Percentiles rank a stretch among this genome's conserved stretches.
These are phyloP conservation scores for Emydura subglobosa DNA, from an alignment of 2,113 vertebrate genomes.

Conservation along the genomic window DNA sequence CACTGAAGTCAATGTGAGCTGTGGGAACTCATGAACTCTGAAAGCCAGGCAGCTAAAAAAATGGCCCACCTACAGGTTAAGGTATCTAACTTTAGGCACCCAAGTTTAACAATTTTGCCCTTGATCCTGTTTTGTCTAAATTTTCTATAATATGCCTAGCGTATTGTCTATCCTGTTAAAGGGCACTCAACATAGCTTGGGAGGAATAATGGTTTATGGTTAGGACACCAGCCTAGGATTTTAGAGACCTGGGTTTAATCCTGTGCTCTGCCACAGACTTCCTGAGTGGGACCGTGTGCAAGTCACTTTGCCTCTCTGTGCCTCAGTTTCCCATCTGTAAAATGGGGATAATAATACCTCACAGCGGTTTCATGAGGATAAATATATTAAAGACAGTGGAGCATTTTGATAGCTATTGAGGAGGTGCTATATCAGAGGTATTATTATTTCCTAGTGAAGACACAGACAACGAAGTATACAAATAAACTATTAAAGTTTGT, in stretches of 20 bases:
- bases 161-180: slow-evolving; percentile 71
- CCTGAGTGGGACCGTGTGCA: too few relatives aligned
- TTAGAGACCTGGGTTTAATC: too few relatives aligned
- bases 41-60: slow-evolving; percentile 56
- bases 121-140: slow-evolving; percentile 75
- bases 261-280: too few relatives aligned
- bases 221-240: too few relatives aligned
- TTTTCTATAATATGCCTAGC: slow-evolving; percentile 59
- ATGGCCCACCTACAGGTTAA: slow-evolving; percentile 71
- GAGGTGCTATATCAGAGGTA: too few relatives aligned
- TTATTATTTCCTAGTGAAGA: not conserved
- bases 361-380: too few relatives aligned
- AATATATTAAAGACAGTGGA: too few relatives aligned
- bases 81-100: slow-evolving; percentile 73
- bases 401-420: too few relatives aligned
- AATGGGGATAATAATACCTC: too few relatives aligned
- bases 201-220: too few relatives aligned
- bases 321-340: too few relatives aligned
- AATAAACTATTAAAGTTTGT: not conserved
- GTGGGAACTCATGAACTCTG: slow-evolving; percentile 56
- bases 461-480: not conserved
- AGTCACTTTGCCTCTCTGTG: too few relatives aligned
- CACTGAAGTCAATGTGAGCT: slow-evolving; percentile 48
- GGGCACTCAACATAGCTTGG: slow-evolving; percentile 12
- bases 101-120: slow-evolving; percentile 74